Conservation (phyloP, 1,140 invertebrate genomes). For the Semibalanus balanoides region DNA sequence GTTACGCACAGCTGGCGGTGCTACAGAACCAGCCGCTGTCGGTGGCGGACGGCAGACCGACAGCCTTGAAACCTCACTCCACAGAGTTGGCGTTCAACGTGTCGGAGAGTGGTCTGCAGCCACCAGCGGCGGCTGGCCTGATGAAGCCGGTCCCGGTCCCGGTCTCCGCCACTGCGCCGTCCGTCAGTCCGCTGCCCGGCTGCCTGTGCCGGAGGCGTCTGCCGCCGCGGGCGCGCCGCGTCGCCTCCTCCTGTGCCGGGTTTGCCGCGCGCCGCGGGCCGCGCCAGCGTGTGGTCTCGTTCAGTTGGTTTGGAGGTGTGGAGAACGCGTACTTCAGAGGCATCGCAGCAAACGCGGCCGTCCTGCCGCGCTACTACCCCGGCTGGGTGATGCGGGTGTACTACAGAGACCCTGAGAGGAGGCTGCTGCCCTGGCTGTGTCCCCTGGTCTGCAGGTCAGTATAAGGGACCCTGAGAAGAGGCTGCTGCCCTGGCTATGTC, state of each 20-base stretch:
- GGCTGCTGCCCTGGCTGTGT: constrained; percentile 8
- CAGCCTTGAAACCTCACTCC: too few species aligned
- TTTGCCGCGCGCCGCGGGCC: not conserved
- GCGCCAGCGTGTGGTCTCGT: not conserved
- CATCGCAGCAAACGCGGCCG: not conserved
- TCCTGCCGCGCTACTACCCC: constrained; percentile 8
- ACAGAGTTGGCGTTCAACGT: too few species aligned
- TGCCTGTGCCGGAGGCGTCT: not conserved
- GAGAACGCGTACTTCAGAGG: not conserved
- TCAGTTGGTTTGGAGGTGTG: not conserved
- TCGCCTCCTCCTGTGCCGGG: not conserved
- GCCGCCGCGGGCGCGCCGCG: too few species aligned
- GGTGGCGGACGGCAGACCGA: too few species aligned
- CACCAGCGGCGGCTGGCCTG: too few species aligned
- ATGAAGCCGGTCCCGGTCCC: too few species aligned
- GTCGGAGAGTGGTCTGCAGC: too few species aligned
- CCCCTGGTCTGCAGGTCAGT: constrained; percentile 4
- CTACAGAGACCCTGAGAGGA: constrained; percentile 7
- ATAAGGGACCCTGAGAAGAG: not conserved
- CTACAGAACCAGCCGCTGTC: too few species aligned
- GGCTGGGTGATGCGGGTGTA: constrained; percentile 14
- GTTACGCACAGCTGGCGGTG: too few species aligned
- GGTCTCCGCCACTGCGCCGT: too few species aligned
- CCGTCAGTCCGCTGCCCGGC: not conserved
- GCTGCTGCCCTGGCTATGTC: constrained; percentile 8